Evolutionary conservation across 2,113 vertebrate species (phyloP), one percentile per base, ranked within the genome.

Genomic region (Desmodus rotundus): DNA sequence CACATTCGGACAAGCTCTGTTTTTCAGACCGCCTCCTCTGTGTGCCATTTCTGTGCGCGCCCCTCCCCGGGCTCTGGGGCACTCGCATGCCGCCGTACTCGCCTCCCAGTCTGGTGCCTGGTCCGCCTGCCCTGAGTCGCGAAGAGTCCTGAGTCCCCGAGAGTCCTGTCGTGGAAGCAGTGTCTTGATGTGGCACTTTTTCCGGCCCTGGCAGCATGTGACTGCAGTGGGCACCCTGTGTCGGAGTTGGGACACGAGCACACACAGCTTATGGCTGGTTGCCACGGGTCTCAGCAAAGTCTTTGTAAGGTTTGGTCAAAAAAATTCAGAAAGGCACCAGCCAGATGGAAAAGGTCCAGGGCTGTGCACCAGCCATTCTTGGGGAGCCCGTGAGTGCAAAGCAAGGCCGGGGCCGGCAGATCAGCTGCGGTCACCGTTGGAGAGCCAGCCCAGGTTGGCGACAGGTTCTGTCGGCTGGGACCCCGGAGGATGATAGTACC

Each of bases 151-250:
- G 11, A 47, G 50, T 4, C 2, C 47, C 8, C 19, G 45, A 56
- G n/a, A 56, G n/a, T 41, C 36, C 4, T 24, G n/a, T 83, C 2
- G 10, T 28, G 20, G 73, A 65, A 67, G 82, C 38, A 41, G 45
- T 50, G 12, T 31, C 26, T 67, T 15, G 33, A 13, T 28, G 24
- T 41, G 22, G 17, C 14, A 7, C 16, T 22, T n/a, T 56, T 33
- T 3, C 10, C 28, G 24, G 65, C 38, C 10, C 20, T n/a, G 26
- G 50, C 36, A 41, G 28, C 45, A 14, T 22, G 0, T 43, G 24
- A 7, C 7, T 0, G 7, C 41, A 24, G 0, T 28, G 38, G 10
- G 31, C 28, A 36, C 2, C 26, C 61, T 19, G 12, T 38, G 33
- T 45, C 63, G 36, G 83, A 89, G n/a, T 63, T 1, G 26, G 63